Conservation (phyloP, 2,113 vertebrate genomes). For the Xerus inauris region DNA sequence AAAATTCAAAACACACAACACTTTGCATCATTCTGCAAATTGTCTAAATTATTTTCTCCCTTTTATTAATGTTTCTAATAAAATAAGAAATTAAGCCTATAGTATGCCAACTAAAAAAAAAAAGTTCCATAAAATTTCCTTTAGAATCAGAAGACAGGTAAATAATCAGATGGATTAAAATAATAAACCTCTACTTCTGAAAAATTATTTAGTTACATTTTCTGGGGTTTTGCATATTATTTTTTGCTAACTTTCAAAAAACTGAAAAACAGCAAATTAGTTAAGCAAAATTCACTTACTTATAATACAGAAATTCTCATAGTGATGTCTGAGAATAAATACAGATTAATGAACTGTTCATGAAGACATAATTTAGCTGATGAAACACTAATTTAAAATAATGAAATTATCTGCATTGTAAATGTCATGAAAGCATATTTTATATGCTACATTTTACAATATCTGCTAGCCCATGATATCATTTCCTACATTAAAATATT, state of each 20-base stretch:
- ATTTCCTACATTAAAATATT: constrained; percentile 4
- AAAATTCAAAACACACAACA: not conserved
- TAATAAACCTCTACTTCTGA: not conserved
- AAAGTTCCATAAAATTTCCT: not conserved
- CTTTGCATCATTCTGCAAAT: not conserved
- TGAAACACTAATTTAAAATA: not conserved
- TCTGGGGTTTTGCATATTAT: not conserved
- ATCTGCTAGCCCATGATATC: not conserved
- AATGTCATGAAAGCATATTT: not conserved
- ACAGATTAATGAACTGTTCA: not conserved
- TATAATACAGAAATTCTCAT: not conserved
- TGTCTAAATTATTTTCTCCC: not conserved
- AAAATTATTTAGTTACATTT: not conserved
- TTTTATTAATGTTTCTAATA: not conserved
- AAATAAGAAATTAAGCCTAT: constrained; percentile 29
- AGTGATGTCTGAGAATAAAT: not conserved
- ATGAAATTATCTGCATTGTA: not conserved
- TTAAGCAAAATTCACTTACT: not conserved
- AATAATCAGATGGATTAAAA: constrained; percentile 6
- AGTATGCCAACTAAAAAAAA: not conserved
- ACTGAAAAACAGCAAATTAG: not conserved
- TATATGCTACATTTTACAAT: not conserved
- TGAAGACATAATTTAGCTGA: not conserved
- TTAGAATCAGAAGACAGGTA: not conserved
- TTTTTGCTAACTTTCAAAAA: not conserved